phyloP scores from a whole-genome alignment of 2,888 invertebrate genomes.

The Imbricaverruca yamaguchii region DNA sequence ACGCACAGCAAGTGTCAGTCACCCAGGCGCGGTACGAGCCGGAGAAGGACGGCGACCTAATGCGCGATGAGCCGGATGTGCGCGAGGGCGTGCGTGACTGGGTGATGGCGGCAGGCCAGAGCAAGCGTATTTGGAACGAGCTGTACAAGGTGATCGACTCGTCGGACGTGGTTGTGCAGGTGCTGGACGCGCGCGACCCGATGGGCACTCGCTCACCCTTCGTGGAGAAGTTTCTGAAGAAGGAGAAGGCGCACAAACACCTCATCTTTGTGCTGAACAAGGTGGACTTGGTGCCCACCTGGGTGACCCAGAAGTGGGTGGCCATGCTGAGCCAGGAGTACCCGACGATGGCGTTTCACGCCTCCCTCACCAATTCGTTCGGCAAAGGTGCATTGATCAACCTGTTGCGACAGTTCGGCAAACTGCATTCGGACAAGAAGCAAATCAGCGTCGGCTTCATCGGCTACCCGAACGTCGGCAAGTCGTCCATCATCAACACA shows the following conservation, averaged over 20 bases:
- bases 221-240: conserved; percentile 83
- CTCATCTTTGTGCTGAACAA: conserved; percentile 95
- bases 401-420: conserved; percentile 87
- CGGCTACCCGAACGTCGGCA: conserved; percentile 98
- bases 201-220: conserved; percentile 89
- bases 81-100: conserved; percentile 78
- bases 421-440: conserved; percentile 90
- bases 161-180: conserved; percentile 88
- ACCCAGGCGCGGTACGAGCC: conserved; percentile 68
- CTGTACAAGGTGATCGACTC: conserved; percentile 98
- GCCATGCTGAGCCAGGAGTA: conserved; percentile 86
- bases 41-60: conserved; percentile 71
- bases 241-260: conserved; percentile 95
- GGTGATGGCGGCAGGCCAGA: conserved; percentile 89
- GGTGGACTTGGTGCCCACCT: conserved; percentile 90
- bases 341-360: conserved; percentile 97
- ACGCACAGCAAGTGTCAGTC: conserved; percentile 63
- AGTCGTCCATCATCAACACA: conserved; percentile 97
- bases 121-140: conserved; percentile 97
- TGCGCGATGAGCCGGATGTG: conserved; percentile 64
- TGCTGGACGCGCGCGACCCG: conserved; percentile 91
- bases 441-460: conserved; percentile 99
- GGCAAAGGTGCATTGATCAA: conserved; percentile 96
- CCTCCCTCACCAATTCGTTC: conserved; percentile 96
- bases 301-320: conserved; percentile 98